These are phyloP conservation scores for Crotalus horridus DNA, from an alignment of 2,113 vertebrate genomes.

Conservation along the genomic window DNA sequence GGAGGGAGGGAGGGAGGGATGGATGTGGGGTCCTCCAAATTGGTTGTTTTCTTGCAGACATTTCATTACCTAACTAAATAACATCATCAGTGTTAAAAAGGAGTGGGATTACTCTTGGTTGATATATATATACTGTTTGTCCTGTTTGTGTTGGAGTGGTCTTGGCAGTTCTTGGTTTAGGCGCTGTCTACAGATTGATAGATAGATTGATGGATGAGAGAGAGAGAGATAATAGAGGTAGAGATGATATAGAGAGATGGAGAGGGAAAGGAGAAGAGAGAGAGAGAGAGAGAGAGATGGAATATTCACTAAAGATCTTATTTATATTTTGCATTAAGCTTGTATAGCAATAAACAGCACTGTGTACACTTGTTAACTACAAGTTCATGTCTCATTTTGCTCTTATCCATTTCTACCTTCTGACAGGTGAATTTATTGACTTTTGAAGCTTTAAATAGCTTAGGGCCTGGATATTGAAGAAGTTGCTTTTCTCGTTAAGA, in stretches of 20 bases:
- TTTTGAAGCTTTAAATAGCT: neutral
- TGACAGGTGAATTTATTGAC: neutral
- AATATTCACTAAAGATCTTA: neutral
- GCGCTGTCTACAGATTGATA: too few species aligned
- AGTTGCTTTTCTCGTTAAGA: neutral
- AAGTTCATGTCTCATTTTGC: neutral
- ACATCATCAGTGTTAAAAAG: too few species aligned
- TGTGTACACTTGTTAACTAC: neutral
- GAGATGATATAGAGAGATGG: neutral
- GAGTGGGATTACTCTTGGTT: too few species aligned
- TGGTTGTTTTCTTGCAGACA: too few species aligned
- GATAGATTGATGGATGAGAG: too few species aligned
- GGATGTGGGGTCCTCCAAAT: neutral
- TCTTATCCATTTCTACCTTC: neutral
- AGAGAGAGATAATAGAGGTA: too few species aligned
- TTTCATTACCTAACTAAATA: too few species aligned
- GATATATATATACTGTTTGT: too few species aligned
- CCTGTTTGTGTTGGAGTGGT: too few species aligned
- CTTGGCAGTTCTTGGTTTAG: too few species aligned
- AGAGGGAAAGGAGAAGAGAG: neutral
- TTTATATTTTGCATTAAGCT: neutral
- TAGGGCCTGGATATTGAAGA: neutral
- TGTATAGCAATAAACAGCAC: neutral
- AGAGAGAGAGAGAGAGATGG: neutral
- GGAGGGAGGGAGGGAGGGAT: too few species aligned